Conservation (phyloP, 1,140 invertebrate genomes). For the Cepaea nemoralis region DNA sequence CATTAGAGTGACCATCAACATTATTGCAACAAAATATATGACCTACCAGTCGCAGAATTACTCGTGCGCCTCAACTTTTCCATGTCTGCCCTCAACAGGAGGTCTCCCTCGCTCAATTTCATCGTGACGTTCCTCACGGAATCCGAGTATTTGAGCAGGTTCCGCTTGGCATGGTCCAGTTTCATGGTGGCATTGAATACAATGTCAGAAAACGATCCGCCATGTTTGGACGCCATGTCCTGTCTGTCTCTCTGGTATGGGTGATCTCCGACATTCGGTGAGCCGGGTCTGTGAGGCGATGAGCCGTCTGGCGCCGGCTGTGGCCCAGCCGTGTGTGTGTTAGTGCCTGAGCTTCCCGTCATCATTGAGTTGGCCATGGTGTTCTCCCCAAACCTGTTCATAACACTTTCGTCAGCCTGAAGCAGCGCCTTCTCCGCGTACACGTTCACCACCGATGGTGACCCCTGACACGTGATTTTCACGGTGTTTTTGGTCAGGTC, state of each 20-base stretch:
- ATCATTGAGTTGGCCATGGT: background rate
- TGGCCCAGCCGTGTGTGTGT: background rate
- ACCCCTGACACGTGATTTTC: slow-evolving; percentile 28
- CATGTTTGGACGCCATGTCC: background rate
- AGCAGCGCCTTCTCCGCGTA: slow-evolving; percentile 30
- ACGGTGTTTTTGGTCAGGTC: slow-evolving; percentile 17
- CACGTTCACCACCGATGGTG: slow-evolving; percentile 14
- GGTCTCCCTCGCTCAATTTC: slow-evolving; percentile 26
- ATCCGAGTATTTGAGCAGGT: slow-evolving; percentile 9
- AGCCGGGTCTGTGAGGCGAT: background rate
- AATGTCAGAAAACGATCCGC: background rate
- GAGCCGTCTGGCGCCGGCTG: background rate
- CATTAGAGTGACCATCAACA: no score
- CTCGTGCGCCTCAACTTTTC: slow-evolving; percentile 19
- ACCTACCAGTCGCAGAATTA: slow-evolving; percentile 34
- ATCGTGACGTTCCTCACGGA: slow-evolving; percentile 15
- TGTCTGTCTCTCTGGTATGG: slow-evolving; percentile 9
- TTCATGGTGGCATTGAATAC: slow-evolving; percentile 12
- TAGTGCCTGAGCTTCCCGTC: background rate
- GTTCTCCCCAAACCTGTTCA: background rate
- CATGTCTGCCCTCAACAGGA: slow-evolving; percentile 21
- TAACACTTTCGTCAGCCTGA: background rate
- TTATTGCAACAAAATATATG: background rate
- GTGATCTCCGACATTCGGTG: background rate
- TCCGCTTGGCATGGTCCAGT: slow-evolving; percentile 16